These are phyloP conservation scores for Atta colombica DNA, from an alignment of 1,140 invertebrate species.

Conservation along the genomic window DNA sequence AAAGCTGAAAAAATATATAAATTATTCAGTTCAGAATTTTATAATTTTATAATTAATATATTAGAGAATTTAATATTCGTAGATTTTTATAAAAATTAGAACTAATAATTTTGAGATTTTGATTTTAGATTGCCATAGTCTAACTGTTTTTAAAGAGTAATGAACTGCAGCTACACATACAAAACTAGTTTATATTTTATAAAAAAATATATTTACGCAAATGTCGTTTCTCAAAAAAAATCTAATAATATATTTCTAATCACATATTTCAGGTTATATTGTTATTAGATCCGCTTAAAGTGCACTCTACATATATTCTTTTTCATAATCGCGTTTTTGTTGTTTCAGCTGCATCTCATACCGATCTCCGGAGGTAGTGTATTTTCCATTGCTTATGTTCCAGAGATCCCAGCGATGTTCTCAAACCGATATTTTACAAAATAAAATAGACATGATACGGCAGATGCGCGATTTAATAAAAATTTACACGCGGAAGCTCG, in stretches of 20 bases:
- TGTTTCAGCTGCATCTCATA: slow-evolving; percentile 44
- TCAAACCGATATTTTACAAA: slow-evolving; percentile 24
- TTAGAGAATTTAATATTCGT: not conserved
- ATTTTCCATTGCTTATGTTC: slow-evolving; percentile 53
- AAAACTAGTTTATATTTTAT: slow-evolving; percentile 16
- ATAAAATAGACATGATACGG: slow-evolving; percentile 27
- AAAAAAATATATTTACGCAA: slow-evolving; percentile 13
- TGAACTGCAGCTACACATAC: not conserved
- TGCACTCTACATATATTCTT: not conserved
- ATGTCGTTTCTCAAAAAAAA: not conserved
- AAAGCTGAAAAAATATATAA: slow-evolving; percentile 1
- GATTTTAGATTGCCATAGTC: not conserved
- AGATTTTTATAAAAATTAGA: not conserved
- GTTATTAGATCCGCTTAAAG: slow-evolving; percentile 41
- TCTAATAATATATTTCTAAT: not conserved
- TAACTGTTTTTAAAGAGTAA: not conserved
- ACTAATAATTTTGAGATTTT: slow-evolving; percentile 10
- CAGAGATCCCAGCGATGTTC: not conserved
- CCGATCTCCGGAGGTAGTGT: slow-evolving; percentile 19
- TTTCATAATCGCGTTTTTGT: slow-evolving; percentile 45
- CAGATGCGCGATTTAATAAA: slow-evolving; percentile 38
- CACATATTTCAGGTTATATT: not conserved
- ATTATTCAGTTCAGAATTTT: not conserved
- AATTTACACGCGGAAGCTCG: not conserved
- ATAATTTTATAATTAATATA: not conserved